These are phyloP conservation scores for human DNA, from an alignment of 2,113 vertebrate species.

Conservation along the genomic window DNA sequence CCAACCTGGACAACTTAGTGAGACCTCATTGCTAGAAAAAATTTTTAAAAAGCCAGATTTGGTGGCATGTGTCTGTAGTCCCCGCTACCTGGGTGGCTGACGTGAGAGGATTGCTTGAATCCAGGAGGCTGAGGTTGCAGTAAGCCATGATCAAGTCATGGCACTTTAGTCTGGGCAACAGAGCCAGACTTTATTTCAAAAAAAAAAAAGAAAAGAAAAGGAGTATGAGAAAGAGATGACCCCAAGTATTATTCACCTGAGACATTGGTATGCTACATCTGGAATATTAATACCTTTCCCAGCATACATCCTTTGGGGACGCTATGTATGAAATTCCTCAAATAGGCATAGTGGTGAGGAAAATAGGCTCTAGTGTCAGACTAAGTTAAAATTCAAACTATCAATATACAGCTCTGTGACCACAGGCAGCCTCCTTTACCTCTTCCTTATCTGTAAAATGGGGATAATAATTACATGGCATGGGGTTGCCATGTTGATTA, in stretches of 20 bases:
- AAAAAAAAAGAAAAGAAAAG: neutral
- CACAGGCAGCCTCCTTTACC: neutral
- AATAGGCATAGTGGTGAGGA: neutral
- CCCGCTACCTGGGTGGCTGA: too few relatives aligned
- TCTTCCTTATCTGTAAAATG: neutral
- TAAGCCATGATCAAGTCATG: too few relatives aligned
- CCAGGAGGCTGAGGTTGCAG: too few relatives aligned
- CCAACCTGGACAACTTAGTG: too few relatives aligned
- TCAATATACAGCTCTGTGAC: neutral
- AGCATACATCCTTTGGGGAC: neutral
- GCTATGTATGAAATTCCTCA: neutral
- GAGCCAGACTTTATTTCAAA: too few relatives aligned
- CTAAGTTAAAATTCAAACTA: neutral
- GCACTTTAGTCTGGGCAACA: too few relatives aligned
- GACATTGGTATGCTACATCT: neutral
- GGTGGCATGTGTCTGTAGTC: too few relatives aligned
- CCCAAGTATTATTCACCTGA: neutral
- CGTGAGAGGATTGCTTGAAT: too few relatives aligned
- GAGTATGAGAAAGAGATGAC: neutral
- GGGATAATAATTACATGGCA: neutral
- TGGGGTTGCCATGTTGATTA: neutral
- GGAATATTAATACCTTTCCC: neutral
- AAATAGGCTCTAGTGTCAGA: neutral
- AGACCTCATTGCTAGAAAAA: too few relatives aligned
- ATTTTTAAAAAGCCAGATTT: too few relatives aligned